Base-by-base conservation (phyloP, 2,888 invertebrate genomes). In the Lottia scabra region DNA sequence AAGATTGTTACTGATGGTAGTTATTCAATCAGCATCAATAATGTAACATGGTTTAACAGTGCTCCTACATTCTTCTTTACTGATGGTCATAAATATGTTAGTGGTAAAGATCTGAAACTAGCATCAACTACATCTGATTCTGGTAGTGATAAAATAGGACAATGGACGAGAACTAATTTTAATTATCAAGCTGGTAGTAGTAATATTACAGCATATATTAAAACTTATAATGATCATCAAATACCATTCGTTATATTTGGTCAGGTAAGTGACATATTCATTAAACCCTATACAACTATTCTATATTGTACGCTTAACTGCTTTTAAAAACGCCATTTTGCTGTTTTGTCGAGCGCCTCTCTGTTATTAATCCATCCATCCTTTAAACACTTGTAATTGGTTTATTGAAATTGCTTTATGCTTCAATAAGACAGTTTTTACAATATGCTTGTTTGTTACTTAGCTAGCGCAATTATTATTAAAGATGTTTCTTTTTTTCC, bases 11-110 rank as follows among this genome's bases (percentile, higher is more conserved):
- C 56, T 23, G 44, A 63, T 63, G 63, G 63, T 45, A 23, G 44
- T 38, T 70, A 70, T 23, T 30, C 48, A 23, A 64, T 70, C 38
- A 46, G 45, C 15, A 26, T 43, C 10, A 56, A 56, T 38, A 65
- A 46, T 23, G 19, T 65, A 19, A 56, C 70, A 12, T 80, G 77
- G 76, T 65, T 80, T 15, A 65, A 65, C 30, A 78, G 73, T 46
- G 78, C 70, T 0, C 73, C 74, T 8, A 72, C 74, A 13, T 81
- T 80, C 65, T 75, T 78, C 72, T 76, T 74, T 30, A 76, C 66
- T 12, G 71, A 75, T 67, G 75, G 73, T 12, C 43, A 72, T 23
- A 75, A 65, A 23, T 78, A 63, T 70, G 67, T 70, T 10, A 66
- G 70, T 43, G 76, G 70, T 15, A 65, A 71, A 62, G 45, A 48